phyloP scores from a whole-genome alignment of 2,888 invertebrate species.

The Coremacera marginata region DNA sequence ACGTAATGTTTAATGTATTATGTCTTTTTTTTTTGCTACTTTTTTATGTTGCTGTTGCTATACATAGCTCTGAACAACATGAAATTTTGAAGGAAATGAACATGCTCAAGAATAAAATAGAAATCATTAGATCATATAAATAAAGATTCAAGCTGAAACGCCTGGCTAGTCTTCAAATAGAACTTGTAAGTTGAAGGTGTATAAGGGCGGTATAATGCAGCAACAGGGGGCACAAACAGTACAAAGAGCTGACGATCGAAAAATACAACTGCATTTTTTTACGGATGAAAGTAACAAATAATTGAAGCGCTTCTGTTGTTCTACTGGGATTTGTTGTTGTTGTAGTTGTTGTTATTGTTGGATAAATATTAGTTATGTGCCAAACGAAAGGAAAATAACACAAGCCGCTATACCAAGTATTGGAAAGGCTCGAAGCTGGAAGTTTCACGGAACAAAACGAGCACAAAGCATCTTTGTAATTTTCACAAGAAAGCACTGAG shows the following conservation, averaged over 20 bases:
- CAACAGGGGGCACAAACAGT: neutral
- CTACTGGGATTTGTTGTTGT: neutral
- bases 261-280: neutral
- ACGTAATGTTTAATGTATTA: too few species aligned
- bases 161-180: neutral
- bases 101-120: too few species aligned
- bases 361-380: slow-evolving; percentile 33
- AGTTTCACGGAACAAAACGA: neutral
- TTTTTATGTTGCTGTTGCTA: too few species aligned
- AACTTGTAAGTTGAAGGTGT: neutral
- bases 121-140: too few species aligned
- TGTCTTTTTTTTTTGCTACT: too few species aligned
- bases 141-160: neutral
- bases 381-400: slow-evolving; percentile 34
- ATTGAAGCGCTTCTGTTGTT: slow-evolving; percentile 18
- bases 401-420: slow-evolving; percentile 3
- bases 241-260: neutral
- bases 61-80: too few species aligned
- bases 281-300: slow-evolving; percentile 15
- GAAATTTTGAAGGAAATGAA: too few species aligned
- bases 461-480: slow-evolving; percentile 7
- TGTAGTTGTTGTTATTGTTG: slow-evolving; percentile 18
- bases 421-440: neutral
- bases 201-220: neutral
- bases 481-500: slow-evolving; percentile 27